These are phyloP conservation scores for Phyllotis vaccarum DNA, from an alignment of 2,797 vertebrate species.

Conservation along the genomic window DNA sequence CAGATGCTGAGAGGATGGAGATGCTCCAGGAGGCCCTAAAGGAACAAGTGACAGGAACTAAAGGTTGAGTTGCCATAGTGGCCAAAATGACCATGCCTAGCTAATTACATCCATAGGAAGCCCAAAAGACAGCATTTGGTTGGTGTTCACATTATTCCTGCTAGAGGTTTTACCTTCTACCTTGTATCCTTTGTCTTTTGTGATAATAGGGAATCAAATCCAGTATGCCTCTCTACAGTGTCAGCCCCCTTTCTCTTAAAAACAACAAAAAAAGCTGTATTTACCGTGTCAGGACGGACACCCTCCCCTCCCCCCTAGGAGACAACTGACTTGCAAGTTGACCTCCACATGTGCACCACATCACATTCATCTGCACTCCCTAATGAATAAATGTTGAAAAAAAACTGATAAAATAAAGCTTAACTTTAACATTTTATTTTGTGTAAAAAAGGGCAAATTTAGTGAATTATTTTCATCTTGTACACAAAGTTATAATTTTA, in stretches of 20 bases:
- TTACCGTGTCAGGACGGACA: too few relatives aligned
- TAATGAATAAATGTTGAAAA: constrained; percentile 37
- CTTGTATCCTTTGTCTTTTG: neutral
- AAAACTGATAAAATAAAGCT: constrained; percentile 47
- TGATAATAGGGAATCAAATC: neutral
- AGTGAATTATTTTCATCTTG: constrained; percentile 94
- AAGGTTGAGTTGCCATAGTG: neutral
- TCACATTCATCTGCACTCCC: neutral
- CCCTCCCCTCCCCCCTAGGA: neutral
- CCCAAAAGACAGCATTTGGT: neutral
- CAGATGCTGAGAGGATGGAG: neutral
- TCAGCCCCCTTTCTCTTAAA: neutral
- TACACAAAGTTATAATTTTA: constrained; percentile 94
- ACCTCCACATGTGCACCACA: neutral
- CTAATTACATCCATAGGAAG: neutral
- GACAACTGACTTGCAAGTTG: neutral
- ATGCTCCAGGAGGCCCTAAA: neutral
- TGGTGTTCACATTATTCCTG: neutral
- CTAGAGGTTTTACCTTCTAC: neutral
- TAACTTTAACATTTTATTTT: constrained; percentile 93
- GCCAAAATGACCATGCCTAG: neutral
- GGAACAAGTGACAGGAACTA: neutral
- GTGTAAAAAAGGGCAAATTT: constrained; percentile 97
- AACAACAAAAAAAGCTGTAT: neutral
- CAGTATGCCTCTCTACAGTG: neutral